A percentile compares a stretch with the other conserved stretches of the same genome.
Evolutionary conservation across 2,888 invertebrate species (phyloP).

Genomic region (Melieria picta): DNA sequence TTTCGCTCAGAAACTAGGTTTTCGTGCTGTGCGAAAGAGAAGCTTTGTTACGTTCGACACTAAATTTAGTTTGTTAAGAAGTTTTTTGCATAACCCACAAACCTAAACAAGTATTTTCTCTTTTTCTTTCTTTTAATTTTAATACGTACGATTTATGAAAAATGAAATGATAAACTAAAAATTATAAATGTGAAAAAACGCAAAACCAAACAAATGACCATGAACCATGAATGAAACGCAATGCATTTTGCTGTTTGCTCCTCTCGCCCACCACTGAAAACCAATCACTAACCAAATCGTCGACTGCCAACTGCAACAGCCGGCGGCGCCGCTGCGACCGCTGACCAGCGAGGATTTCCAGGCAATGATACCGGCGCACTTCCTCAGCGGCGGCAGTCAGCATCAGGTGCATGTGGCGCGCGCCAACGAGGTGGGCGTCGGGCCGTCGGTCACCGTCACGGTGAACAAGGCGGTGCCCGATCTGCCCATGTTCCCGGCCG

Average conservation of each 20-base stretch:
- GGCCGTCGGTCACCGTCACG: constrained; percentile 80
- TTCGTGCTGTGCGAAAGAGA: neutral
- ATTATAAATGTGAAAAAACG: constrained; percentile 40
- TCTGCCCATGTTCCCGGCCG: constrained; percentile 80
- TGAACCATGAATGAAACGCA: constrained; percentile 44
- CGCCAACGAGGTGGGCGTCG: constrained; percentile 62
- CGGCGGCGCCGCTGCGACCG: constrained; percentile 73
- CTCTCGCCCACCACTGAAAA: constrained; percentile 21
- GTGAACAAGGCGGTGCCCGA: constrained; percentile 80
- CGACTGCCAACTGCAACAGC: constrained; percentile 41
- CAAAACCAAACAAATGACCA: constrained; percentile 37
- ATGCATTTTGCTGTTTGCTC: constrained; percentile 34
- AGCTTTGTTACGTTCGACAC: neutral
- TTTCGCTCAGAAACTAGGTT: neutral
- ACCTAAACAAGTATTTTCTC: constrained; percentile 49
- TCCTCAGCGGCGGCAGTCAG: constrained; percentile 87
- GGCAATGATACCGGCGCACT: constrained; percentile 93
- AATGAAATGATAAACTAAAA: constrained; percentile 36
- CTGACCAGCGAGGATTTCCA: constrained; percentile 94
- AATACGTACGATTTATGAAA: constrained; percentile 20
- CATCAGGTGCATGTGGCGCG: constrained; percentile 66
- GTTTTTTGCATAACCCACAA: constrained; percentile 32
- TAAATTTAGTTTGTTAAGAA: constrained; percentile 19
- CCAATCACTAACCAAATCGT: constrained; percentile 30
- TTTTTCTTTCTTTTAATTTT: constrained; percentile 47